These are phyloP conservation scores for Drosophila watanabei DNA, from an alignment of 1,140 invertebrate species.

Conservation along the genomic window DNA sequence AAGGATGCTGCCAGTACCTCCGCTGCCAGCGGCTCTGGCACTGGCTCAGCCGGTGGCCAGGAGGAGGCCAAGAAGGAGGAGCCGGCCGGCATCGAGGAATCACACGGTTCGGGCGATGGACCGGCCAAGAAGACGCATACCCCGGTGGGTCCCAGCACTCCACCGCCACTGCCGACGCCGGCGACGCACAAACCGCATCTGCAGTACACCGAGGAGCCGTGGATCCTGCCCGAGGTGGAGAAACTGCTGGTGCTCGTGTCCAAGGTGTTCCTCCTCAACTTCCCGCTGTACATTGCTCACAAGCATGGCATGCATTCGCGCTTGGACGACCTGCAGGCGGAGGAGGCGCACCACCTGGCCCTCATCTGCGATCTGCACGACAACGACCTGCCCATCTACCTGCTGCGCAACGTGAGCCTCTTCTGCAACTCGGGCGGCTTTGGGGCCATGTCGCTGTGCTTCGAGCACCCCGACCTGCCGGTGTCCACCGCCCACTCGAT, in stretches of 20 bases:
- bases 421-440: slow-evolving; percentile 96
- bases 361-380: slow-evolving; percentile 96
- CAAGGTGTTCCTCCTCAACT: slow-evolving; percentile 94
- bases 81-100: slow-evolving; percentile 42
- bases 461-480: slow-evolving; percentile 93
- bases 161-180: slow-evolving; percentile 35
- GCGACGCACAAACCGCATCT: slow-evolving; percentile 47
- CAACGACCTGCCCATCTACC: slow-evolving; percentile 95
- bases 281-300: slow-evolving; percentile 96
- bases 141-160: slow-evolving; percentile 43
- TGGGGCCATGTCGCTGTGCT: slow-evolving; percentile 93
- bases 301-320: slow-evolving; percentile 93
- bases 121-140: slow-evolving; percentile 41
- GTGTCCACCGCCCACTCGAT: slow-evolving; percentile 95
- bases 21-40: not conserved
- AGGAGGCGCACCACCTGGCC: slow-evolving; percentile 92
- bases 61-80: slow-evolving; percentile 46
- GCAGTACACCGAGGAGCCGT: slow-evolving; percentile 86
- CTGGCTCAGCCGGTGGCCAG: not conserved
- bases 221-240: slow-evolving; percentile 92
- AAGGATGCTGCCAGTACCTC: slow-evolving; percentile 36
- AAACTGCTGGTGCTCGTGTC: slow-evolving; percentile 92
- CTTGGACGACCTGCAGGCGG: slow-evolving; percentile 91
- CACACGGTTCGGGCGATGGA: slow-evolving; percentile 54
- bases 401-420: slow-evolving; percentile 95